Percentiles rank a stretch among this genome's conserved stretches.
Evolutionary conservation across 2,888 invertebrate species (phyloP).

Genomic region (Pasiphila rectangulata): DNA sequence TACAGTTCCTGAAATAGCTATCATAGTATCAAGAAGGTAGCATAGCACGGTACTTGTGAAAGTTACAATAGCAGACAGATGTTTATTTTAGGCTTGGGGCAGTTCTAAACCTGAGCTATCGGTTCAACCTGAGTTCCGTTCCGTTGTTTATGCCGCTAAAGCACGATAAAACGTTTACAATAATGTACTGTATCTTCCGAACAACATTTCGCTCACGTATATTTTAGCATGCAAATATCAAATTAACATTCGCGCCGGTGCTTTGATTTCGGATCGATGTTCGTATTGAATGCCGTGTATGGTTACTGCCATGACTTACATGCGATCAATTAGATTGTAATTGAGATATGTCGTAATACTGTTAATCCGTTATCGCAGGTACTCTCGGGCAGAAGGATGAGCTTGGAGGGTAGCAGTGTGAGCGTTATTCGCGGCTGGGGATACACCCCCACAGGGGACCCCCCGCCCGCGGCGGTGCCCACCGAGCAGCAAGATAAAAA

Average conservation of each 20-base stretch:
- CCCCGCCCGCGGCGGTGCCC: slow-evolving; percentile 45
- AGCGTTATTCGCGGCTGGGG: slow-evolving; percentile 67
- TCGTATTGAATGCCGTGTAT: slow-evolving; percentile 19
- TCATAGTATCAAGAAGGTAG: slow-evolving; percentile 10
- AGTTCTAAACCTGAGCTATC: slow-evolving; percentile 50
- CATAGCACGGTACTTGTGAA: slow-evolving; percentile 13
- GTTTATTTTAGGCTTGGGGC: slow-evolving; percentile 41
- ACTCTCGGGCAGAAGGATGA: slow-evolving; percentile 39
- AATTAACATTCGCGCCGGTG: slow-evolving; percentile 19
- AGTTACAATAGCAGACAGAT: slow-evolving; percentile 38
- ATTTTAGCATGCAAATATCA: slow-evolving; percentile 33
- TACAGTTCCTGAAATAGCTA: slow-evolving; percentile 8
- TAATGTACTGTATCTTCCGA: slow-evolving; percentile 30
- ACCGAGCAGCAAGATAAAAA: slow-evolving; percentile 36
- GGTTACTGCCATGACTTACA: slow-evolving; percentile 26
- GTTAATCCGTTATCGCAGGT: slow-evolving; percentile 53
- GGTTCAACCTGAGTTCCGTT: slow-evolving; percentile 57
- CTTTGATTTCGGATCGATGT: slow-evolving; percentile 23
- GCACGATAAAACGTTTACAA: slow-evolving; percentile 33
- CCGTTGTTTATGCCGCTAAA: slow-evolving; percentile 42
- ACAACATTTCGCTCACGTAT: slow-evolving; percentile 27
- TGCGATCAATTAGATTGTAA: slow-evolving; percentile 38
- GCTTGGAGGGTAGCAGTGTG: slow-evolving; percentile 47
- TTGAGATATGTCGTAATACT: slow-evolving; percentile 44
- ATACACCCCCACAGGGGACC: slow-evolving; percentile 68